Percentiles rank a stretch among this genome's conserved stretches.
Evolutionary conservation across 2,888 invertebrate species (phyloP).

Genomic region (Andrena trimmerana): DNA sequence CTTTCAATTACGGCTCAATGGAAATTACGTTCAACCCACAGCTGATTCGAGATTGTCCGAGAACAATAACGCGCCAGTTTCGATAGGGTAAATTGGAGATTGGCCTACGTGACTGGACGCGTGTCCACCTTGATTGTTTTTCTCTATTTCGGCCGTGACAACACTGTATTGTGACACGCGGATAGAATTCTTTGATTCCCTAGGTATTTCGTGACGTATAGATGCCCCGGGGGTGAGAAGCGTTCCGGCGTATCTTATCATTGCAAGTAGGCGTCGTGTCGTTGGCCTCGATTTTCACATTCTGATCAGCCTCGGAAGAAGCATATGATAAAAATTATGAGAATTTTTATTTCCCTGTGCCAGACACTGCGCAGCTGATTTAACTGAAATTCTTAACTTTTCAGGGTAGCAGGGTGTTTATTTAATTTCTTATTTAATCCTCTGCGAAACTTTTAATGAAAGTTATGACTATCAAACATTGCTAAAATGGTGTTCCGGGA

Average conservation of each 20-base stretch:
- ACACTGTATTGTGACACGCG: slow-evolving; percentile 36
- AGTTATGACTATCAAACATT: too few species aligned
- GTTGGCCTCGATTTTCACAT: slow-evolving; percentile 21
- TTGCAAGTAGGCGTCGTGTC: background rate
- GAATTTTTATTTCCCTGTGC: slow-evolving; percentile 4
- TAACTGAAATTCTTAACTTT: background rate
- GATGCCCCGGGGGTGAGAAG: slow-evolving; percentile 17
- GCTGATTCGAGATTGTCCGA: background rate
- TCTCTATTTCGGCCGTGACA: slow-evolving; percentile 9
- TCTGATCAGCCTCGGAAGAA: slow-evolving; percentile 12
- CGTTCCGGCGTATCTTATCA: slow-evolving; percentile 38
- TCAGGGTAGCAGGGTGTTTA: too few species aligned
- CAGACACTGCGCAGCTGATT: background rate
- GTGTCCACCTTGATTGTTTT: background rate
- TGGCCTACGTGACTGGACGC: background rate
- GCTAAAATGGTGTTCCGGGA: too few species aligned
- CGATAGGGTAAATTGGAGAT: background rate
- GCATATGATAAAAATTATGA: slow-evolving; percentile 6
- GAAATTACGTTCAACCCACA: too few species aligned
- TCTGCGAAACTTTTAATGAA: too few species aligned
- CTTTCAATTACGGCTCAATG: background rate
- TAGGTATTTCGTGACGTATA: slow-evolving; percentile 31
- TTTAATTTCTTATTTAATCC: too few species aligned
- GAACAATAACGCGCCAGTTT: background rate
- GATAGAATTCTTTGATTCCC: background rate